These are phyloP conservation scores for Nibea coibor DNA, from an alignment of 2,113 vertebrate genomes.

Conservation along the genomic window DNA sequence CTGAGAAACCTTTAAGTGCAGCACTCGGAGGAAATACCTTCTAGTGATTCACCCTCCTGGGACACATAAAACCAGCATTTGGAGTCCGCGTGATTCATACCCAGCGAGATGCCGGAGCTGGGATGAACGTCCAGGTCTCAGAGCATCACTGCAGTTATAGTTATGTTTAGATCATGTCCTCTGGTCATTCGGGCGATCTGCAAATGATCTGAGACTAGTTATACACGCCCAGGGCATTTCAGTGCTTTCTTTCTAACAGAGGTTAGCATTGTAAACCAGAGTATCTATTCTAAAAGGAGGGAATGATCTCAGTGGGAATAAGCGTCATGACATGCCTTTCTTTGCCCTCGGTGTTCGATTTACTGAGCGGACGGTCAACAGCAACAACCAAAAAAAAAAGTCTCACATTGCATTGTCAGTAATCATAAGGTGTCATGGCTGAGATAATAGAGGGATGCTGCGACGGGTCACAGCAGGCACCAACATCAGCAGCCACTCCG, in stretches of 20 bases:
- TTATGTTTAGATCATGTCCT: constrained; percentile 19
- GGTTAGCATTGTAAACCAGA: neutral
- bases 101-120: neutral
- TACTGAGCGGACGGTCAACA: too few relatives aligned
- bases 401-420: neutral
- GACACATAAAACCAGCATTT: constrained; percentile 15
- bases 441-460: neutral
- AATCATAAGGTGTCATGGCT: constrained; percentile 38
- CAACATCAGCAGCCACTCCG: neutral
- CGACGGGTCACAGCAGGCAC: neutral
- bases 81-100: neutral
- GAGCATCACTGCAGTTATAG: neutral
- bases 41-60: constrained; percentile 26
- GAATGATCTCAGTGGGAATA: constrained; percentile 3
- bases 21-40: constrained; percentile 17
- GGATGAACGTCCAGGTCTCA: neutral
- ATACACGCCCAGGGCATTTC: neutral
- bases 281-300: neutral
- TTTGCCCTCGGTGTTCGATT: neutral
- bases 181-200: neutral
- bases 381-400: neutral
- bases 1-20: neutral
- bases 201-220: neutral
- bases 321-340: constrained; percentile 2
- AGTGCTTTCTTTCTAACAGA: neutral